Conservation (phyloP, 1,140 invertebrate genomes). For the Ylistrum balloti region DNA sequence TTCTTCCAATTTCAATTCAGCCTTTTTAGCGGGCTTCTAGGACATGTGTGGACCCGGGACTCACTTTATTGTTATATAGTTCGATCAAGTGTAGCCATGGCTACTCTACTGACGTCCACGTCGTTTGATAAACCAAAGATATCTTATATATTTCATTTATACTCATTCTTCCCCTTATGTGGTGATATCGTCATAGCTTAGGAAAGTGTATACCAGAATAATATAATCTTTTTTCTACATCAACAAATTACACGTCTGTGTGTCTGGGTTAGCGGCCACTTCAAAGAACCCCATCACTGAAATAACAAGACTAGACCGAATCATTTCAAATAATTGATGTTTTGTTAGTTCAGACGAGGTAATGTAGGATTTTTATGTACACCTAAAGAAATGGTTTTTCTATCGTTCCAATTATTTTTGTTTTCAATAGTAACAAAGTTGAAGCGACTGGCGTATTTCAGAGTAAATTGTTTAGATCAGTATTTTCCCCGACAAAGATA, state of each 20-base stretch:
- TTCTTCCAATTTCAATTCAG: no score
- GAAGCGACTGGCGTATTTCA: background rate
- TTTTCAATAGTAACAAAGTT: background rate
- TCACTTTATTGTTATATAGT: no score
- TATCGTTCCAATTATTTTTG: background rate
- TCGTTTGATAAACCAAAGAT: background rate
- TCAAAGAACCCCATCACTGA: background rate
- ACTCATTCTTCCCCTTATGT: background rate
- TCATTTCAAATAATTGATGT: slow-evolving; percentile 24
- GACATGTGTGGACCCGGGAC: no score
- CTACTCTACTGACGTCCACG: background rate
- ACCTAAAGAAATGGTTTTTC: background rate
- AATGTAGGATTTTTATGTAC: background rate
- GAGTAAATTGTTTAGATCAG: background rate
- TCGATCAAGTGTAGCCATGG: no score
- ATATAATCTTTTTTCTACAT: background rate
- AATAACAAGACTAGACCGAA: background rate
- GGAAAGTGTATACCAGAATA: background rate
- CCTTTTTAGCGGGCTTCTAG: no score
- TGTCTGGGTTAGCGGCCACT: background rate
- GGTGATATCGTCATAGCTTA: background rate
- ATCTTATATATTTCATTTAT: background rate
- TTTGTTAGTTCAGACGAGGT: background rate
- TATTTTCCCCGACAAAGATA: background rate
- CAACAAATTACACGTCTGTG: background rate